These are phyloP conservation scores for Spondyliosoma cantharus DNA, from an alignment of 2,797 vertebrate genomes.

Conservation along the genomic window DNA sequence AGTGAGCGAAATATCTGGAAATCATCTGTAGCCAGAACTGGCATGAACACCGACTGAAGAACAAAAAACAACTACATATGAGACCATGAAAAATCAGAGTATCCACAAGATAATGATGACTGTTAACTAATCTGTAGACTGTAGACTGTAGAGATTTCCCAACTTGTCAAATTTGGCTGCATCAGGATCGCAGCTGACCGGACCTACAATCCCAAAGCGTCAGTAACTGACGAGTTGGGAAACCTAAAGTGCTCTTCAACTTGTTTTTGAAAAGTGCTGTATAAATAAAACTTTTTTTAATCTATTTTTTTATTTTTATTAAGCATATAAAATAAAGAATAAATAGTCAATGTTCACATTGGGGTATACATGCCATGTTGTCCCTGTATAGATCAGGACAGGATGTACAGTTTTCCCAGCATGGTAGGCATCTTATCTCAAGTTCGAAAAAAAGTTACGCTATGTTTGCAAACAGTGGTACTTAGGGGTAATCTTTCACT, in stretches of 20 bases:
- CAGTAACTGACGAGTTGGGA: too few species aligned
- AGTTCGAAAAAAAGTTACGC: conserved; percentile 10
- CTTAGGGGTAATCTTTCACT: conserved; percentile 55
- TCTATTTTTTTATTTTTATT: too few species aligned
- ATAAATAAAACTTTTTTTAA: too few species aligned
- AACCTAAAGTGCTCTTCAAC: not conserved
- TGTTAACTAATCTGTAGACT: not conserved
- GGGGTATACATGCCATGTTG: not conserved
- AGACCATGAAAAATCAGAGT: not conserved
- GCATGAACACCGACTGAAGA: conserved; percentile 90
- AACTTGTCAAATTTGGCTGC: too few species aligned
- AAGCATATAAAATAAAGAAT: not conserved
- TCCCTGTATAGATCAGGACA: conserved; percentile 11
- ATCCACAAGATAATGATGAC: not conserved
- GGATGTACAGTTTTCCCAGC: conserved; percentile 20
- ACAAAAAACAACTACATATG: conserved; percentile 6
- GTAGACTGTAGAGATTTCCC: not conserved
- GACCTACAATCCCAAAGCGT: too few species aligned
- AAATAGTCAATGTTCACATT: not conserved
- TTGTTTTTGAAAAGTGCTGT: not conserved
- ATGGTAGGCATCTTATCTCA: not conserved
- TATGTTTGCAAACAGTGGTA: conserved; percentile 43
- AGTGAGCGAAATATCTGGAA: conserved; percentile 95
- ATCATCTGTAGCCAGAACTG: conserved; percentile 95
- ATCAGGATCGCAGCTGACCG: too few species aligned